Evolutionary conservation across 2,888 invertebrate species (phyloP).

Genomic region (Leptinotarsa haldemani): DNA sequence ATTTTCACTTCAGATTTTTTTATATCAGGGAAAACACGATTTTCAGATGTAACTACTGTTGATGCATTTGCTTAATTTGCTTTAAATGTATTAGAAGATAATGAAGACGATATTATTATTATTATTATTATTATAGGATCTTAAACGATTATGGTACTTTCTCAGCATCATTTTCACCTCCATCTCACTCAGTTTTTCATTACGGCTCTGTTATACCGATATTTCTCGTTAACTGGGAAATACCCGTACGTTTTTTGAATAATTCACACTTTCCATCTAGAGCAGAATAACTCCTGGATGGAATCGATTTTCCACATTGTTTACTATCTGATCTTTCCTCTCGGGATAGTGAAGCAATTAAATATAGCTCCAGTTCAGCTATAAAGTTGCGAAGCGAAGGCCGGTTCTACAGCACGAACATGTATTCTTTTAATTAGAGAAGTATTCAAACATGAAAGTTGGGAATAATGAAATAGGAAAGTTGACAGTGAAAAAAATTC

Average conservation of each 20-base stretch:
- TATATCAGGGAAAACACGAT: too few relatives aligned
- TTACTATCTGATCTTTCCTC: conserved; percentile 41
- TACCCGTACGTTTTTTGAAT: conserved; percentile 14
- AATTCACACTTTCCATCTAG: conserved; percentile 8
- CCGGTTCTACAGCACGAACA: conserved; percentile 9
- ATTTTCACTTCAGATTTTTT: too few relatives aligned
- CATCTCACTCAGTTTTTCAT: background rate
- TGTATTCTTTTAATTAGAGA: conserved; percentile 15
- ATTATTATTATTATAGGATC: too few relatives aligned
- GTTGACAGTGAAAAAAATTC: background rate
- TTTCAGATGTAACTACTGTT: too few relatives aligned
- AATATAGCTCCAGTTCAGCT: conserved; percentile 31
- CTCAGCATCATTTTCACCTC: too few relatives aligned
- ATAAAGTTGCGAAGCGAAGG: conserved; percentile 23
- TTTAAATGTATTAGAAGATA: too few relatives aligned
- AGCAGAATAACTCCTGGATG: conserved; percentile 30
- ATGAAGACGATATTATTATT: too few relatives aligned
- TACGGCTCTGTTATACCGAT: background rate
- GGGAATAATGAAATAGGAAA: background rate
- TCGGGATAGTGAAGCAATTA: conserved; percentile 41
- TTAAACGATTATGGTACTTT: too few relatives aligned
- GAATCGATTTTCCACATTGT: conserved; percentile 38
- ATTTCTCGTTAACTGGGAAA: conserved; percentile 2
- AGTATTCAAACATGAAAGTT: conserved; percentile 12
- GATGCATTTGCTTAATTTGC: too few relatives aligned